phyloP scores from a whole-genome alignment of 2,888 invertebrate genomes.

The Laspeyria flexula region DNA sequence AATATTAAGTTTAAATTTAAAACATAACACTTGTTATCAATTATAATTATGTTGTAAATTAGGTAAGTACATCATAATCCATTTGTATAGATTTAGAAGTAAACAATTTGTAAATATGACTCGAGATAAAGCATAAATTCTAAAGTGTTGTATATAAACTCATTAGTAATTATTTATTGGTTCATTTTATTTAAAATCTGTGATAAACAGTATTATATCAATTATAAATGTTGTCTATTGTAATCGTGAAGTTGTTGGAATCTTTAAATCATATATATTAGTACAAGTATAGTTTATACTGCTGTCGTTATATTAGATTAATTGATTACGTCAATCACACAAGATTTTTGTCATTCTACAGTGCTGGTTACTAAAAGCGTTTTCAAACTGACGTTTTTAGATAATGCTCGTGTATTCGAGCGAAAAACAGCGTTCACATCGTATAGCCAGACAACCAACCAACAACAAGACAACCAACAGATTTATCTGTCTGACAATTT shows the following conservation, averaged over 20 bases:
- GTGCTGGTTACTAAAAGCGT: no score
- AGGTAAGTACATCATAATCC: conserved; percentile 37
- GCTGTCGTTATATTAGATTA: no score
- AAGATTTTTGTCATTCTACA: no score
- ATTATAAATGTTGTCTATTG: conserved; percentile 50
- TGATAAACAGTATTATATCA: conserved; percentile 67
- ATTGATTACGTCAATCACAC: no score
- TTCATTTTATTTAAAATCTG: conserved; percentile 66
- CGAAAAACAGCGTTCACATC: no score
- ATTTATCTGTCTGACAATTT: no score
- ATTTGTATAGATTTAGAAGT: conserved; percentile 52
- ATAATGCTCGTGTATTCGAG: no score
- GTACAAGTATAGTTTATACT: no score
- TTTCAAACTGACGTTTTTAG: no score
- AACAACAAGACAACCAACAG: no score
- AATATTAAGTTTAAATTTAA: conserved; percentile 25
- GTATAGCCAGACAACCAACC: no score
- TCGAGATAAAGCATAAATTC: conserved; percentile 79
- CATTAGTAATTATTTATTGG: conserved; percentile 54
- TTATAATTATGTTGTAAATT: conserved; percentile 32
- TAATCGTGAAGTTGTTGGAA: conserved; percentile 20
- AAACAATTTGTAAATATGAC: conserved; percentile 69
- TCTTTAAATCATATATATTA: conserved; percentile 13
- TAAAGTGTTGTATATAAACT: conserved; percentile 80
- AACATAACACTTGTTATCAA: conserved; percentile 25